Percentiles rank a stretch among this genome's conserved stretches.
Evolutionary conservation across 2,797 vertebrate species (phyloP).

Genomic region (Euphonia xanthogaster): DNA sequence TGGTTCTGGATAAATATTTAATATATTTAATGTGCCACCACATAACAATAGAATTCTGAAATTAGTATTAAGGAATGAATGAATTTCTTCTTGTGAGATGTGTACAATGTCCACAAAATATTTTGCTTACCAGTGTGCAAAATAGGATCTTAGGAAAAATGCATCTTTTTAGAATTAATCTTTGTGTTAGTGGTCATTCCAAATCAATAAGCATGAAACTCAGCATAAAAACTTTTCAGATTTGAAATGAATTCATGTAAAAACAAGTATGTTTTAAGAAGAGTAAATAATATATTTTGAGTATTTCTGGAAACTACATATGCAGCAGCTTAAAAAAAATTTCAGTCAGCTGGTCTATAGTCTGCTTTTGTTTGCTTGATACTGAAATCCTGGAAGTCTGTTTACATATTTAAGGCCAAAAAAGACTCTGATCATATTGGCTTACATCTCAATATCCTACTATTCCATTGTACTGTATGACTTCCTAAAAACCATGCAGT

Average conservation of each 20-base stretch:
- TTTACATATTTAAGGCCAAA: neutral
- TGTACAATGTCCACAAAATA: neutral
- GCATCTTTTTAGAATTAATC: neutral
- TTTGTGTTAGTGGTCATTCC: neutral
- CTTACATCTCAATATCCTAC: neutral
- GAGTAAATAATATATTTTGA: neutral
- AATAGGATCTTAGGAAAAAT: neutral
- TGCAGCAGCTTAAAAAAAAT: neutral
- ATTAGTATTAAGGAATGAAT: fast-evolving
- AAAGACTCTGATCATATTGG: neutral
- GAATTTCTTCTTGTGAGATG: neutral
- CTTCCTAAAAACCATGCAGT: neutral
- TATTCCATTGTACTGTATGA: neutral
- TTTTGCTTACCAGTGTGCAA: neutral
- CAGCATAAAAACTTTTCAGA: neutral
- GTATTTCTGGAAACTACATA: neutral
- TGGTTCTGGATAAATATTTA: neutral
- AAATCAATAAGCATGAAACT: neutral
- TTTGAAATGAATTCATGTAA: neutral
- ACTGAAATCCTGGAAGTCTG: neutral
- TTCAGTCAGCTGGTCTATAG: neutral
- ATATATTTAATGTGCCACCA: neutral
- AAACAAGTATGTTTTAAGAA: neutral
- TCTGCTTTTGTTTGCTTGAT: neutral
- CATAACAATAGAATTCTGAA: neutral